These are phyloP conservation scores for Eulithis testata DNA, from an alignment of 2,888 invertebrate species.

Conservation along the genomic window DNA sequence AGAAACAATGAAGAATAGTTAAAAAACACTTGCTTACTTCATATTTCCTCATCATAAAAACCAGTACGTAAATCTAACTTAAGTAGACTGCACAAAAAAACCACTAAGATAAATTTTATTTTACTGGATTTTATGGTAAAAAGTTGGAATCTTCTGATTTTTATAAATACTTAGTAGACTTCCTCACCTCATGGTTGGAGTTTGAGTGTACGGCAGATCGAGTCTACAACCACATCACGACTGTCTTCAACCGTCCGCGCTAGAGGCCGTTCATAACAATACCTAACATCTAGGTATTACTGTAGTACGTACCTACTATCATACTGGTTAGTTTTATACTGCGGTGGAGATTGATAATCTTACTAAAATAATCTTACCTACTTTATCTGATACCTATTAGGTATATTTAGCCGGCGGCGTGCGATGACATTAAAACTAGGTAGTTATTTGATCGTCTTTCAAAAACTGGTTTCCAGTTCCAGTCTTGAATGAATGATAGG, in stretches of 20 bases:
- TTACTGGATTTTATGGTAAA: neutral
- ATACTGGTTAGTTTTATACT: neutral
- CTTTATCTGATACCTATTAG: neutral
- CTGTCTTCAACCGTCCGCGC: conserved; percentile 7
- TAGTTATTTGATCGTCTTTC: neutral
- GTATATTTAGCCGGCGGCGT: too few relatives aligned
- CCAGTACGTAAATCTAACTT: too few relatives aligned
- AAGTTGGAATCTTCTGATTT: neutral
- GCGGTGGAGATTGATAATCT: conserved; percentile 1
- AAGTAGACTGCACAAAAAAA: too few relatives aligned
- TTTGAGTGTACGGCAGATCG: conserved; percentile 9
- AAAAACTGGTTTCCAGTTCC: neutral
- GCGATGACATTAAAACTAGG: too few relatives aligned
- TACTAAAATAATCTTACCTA: neutral
- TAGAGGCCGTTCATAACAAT: conserved; percentile 21
- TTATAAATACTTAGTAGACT: neutral
- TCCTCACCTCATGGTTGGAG: conserved; percentile 21
- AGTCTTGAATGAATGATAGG: too few relatives aligned
- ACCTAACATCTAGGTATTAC: neutral
- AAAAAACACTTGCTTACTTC: too few relatives aligned
- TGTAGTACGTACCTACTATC: neutral
- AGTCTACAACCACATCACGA: conserved; percentile 20
- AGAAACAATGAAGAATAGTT: too few relatives aligned
- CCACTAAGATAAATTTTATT: too few relatives aligned
- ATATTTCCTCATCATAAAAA: too few relatives aligned